Evolutionary conservation across 2,113 vertebrate species (phyloP).

Genomic region (Galbula dea): DNA sequence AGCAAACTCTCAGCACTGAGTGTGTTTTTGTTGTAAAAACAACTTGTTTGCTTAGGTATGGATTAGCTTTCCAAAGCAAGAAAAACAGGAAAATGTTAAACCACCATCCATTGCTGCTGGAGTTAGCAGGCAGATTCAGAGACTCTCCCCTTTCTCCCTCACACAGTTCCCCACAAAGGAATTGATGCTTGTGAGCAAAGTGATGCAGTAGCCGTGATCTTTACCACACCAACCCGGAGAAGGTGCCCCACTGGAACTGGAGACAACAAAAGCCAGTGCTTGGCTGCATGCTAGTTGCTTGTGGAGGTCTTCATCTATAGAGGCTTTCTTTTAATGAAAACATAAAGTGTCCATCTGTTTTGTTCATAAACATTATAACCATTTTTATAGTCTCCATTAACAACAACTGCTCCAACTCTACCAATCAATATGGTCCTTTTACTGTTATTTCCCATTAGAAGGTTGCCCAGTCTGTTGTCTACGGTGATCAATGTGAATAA

Average conservation of each 20-base stretch:
- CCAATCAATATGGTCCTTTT: not conserved
- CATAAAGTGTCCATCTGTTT: not conserved
- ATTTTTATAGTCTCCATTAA: not conserved
- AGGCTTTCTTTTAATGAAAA: not conserved
- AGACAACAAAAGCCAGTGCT: not conserved
- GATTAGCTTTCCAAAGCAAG: slow-evolving; percentile 4
- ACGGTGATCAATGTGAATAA: not conserved
- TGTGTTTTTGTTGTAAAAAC: not conserved
- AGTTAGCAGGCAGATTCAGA: not conserved
- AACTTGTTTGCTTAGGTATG: not conserved
- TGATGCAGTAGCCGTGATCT: not conserved
- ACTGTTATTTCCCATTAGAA: not conserved
- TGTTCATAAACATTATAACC: not conserved
- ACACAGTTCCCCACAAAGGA: not conserved
- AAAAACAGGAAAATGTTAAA: not conserved
- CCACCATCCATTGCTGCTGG: not conserved
- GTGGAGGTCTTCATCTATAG: not conserved
- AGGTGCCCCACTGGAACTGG: not conserved
- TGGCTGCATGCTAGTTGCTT: not conserved
- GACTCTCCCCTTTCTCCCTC: not conserved
- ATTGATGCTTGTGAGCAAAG: not conserved
- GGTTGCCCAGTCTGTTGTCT: not conserved
- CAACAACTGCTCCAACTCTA: not conserved
- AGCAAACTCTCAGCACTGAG: not conserved
- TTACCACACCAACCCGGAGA: not conserved